Conservation (phyloP, 2,888 invertebrate genomes). For the Ennomos erosarius region DNA sequence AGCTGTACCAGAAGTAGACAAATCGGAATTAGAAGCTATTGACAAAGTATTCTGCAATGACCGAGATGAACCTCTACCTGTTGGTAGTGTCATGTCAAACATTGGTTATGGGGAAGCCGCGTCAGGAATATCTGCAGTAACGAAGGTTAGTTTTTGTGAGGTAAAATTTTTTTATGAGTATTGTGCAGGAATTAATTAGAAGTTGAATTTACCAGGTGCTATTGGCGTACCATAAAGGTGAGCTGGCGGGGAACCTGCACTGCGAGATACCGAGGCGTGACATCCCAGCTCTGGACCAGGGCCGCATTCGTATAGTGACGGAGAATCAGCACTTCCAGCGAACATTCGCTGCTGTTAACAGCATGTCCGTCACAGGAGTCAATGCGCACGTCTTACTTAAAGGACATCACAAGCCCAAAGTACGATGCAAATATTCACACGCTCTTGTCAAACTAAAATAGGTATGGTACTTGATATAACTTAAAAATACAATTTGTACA, state of each 20-base stretch:
- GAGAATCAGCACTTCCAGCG: slow-evolving; percentile 83
- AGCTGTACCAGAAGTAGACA: slow-evolving; percentile 84
- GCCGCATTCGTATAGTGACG: slow-evolving; percentile 83
- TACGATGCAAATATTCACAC: slow-evolving; percentile 18
- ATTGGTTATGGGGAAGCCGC: slow-evolving; percentile 65
- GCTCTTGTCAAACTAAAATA: too few species aligned
- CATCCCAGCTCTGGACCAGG: slow-evolving; percentile 75
- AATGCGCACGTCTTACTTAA: slow-evolving; percentile 60
- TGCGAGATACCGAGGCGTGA: slow-evolving; percentile 83
- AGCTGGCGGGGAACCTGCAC: slow-evolving; percentile 89
- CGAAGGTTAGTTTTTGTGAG: slow-evolving; percentile 69
- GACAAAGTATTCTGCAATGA: slow-evolving; percentile 82
- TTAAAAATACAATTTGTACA: too few species aligned
- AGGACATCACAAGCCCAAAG: slow-evolving; percentile 59
- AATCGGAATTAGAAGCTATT: slow-evolving; percentile 86
- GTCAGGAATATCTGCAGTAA: slow-evolving; percentile 80
- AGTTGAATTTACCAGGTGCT: slow-evolving; percentile 53
- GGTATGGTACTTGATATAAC: too few species aligned
- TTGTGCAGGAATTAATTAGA: not conserved
- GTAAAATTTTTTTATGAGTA: too few species aligned
- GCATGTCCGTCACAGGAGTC: slow-evolving; percentile 57
- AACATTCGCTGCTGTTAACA: slow-evolving; percentile 64
- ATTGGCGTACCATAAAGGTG: slow-evolving; percentile 87
- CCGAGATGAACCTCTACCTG: slow-evolving; percentile 83
- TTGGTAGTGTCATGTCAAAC: slow-evolving; percentile 75